Percentiles rank a stretch among this genome's conserved stretches.
Conservation (phyloP, 1,140 invertebrate species). For the Cydia strobilella region DNA sequence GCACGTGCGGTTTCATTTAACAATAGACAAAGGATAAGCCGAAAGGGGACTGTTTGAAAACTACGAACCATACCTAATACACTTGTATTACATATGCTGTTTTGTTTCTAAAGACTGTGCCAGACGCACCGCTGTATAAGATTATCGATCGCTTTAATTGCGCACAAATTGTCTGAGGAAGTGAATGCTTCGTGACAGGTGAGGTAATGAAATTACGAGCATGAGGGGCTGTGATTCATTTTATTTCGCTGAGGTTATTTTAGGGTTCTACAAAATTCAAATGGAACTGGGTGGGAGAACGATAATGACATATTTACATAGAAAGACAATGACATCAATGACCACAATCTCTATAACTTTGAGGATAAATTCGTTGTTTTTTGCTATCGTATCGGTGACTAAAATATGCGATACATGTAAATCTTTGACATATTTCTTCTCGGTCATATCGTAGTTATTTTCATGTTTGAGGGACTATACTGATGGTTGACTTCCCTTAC, state of each 20-base stretch:
- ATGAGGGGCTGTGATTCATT: not conserved
- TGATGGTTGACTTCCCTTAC: no score
- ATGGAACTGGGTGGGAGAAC: not conserved
- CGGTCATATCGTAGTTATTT: no score
- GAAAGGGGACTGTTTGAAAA: no score
- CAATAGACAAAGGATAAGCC: no score
- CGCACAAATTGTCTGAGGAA: slow-evolving; percentile 16
- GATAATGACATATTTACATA: not conserved
- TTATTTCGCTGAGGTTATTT: not conserved
- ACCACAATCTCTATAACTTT: no score
- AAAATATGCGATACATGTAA: no score
- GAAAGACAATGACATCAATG: not conserved
- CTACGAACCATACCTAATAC: no score
- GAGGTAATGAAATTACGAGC: not conserved
- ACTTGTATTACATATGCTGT: not conserved
- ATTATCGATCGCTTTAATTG: slow-evolving; percentile 7
- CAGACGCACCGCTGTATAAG: not conserved
- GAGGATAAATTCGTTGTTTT: no score
- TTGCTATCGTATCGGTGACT: no score
- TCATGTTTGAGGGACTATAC: no score
- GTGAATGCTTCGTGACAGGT: not conserved
- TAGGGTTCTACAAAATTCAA: not conserved
- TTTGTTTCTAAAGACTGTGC: not conserved
- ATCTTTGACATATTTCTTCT: no score
- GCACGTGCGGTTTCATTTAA: no score